Conservation (phyloP, 2,113 vertebrate species). For the Nerophis lumbriciformis region DNA sequence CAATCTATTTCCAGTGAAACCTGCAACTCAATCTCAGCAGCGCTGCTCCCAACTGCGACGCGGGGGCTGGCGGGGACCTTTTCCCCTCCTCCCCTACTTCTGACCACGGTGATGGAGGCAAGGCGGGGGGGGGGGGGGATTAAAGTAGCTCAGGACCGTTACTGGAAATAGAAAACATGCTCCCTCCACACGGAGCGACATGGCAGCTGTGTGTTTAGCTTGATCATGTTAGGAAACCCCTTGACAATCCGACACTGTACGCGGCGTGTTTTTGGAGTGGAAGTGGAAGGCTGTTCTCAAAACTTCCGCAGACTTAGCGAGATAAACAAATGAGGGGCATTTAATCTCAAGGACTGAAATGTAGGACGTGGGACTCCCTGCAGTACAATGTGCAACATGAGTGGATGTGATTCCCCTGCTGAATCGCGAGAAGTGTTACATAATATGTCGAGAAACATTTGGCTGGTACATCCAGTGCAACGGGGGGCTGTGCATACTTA, state of each 20-base stretch:
- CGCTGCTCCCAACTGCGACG: slow-evolving; percentile 38
- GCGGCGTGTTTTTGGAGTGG: not conserved
- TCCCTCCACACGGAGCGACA: slow-evolving; percentile 24
- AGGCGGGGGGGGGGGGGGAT: slow-evolving; percentile 50
- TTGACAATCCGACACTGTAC: slow-evolving; percentile 2
- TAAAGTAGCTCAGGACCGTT: slow-evolving; percentile 60
- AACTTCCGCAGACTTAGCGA: slow-evolving; percentile 11
- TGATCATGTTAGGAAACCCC: slow-evolving; percentile 34
- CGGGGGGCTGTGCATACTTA: slow-evolving; percentile 26
- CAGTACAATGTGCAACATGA: slow-evolving; percentile 31
- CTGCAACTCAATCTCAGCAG: slow-evolving; percentile 69
- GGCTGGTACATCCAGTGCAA: slow-evolving; percentile 34
- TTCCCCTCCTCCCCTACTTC: slow-evolving; percentile 21
- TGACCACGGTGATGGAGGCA: slow-evolving; percentile 35
- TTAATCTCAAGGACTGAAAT: slow-evolving; percentile 40
- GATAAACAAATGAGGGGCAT: slow-evolving; percentile 16
- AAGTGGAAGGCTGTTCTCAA: not conserved
- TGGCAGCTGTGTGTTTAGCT: slow-evolving; percentile 44
- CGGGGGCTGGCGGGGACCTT: slow-evolving; percentile 24
- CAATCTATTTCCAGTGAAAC: slow-evolving; percentile 70
- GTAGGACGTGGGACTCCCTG: slow-evolving; percentile 38
- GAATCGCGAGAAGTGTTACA: slow-evolving; percentile 38
- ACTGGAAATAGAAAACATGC: slow-evolving; percentile 69
- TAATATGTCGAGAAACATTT: slow-evolving; percentile 42
- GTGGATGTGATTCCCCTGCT: slow-evolving; percentile 14